These are phyloP conservation scores for Rhadinocentrus ornatus DNA, from an alignment of 2,797 vertebrate genomes.

Conservation along the genomic window DNA sequence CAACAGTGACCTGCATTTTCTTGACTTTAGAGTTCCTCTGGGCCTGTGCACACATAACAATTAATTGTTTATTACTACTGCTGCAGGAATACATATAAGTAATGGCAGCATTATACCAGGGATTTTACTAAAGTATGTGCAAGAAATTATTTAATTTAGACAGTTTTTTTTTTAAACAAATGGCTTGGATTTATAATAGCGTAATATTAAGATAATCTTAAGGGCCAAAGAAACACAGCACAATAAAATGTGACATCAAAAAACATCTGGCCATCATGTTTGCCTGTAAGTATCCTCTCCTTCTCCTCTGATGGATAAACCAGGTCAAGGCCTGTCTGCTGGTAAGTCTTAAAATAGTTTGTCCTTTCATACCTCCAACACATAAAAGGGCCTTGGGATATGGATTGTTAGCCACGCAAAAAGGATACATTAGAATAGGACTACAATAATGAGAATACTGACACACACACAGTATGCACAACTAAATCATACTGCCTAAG, in stretches of 20 bases:
- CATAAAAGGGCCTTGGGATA: conserved; percentile 61
- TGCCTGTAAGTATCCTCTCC: conserved; percentile 44
- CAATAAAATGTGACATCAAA: background rate
- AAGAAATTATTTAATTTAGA: background rate
- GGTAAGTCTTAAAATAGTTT: conserved; percentile 74
- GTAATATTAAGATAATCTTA: conserved; percentile 4
- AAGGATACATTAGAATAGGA: conserved; percentile 41
- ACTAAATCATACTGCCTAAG: conserved; percentile 47
- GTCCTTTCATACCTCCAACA: conserved; percentile 56
- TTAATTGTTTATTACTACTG: background rate
- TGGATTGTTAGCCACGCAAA: conserved; percentile 51
- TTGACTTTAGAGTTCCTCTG: conserved; percentile 5
- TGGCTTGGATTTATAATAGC: background rate
- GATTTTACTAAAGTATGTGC: background rate
- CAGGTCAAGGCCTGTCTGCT: conserved; percentile 75
- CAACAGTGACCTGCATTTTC: conserved; percentile 12
- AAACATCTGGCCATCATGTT: conserved; percentile 49
- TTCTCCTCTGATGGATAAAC: conserved; percentile 67
- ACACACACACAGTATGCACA: conserved; percentile 37
- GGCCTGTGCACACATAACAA: background rate
- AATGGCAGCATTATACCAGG: conserved; percentile 12
- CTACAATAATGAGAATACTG: conserved; percentile 49
- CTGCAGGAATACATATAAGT: conserved; percentile 9
- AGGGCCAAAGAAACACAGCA: background rate
- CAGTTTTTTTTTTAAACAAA: background rate